Conservation (phyloP, 2,113 vertebrate species). For the Pelmatolapia mariae region DNA sequence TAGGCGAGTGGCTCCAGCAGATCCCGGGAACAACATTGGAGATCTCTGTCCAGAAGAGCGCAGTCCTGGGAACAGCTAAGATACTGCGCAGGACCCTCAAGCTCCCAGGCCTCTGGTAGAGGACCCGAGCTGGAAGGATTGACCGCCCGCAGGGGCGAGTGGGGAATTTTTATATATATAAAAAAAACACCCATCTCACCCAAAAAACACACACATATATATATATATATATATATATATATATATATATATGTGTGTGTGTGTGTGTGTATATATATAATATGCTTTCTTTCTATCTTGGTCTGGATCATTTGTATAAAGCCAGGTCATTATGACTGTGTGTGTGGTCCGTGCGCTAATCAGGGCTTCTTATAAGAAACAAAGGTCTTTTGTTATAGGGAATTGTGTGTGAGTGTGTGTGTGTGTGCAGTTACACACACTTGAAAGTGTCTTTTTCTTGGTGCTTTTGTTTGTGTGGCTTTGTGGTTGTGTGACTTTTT, state of each 20-base stretch:
- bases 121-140: too few relatives aligned
- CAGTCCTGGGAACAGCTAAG: too few relatives aligned
- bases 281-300: neutral
- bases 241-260: too few relatives aligned
- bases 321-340: neutral
- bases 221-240: fast-evolving
- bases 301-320: neutral
- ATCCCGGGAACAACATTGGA: too few relatives aligned
- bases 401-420: neutral
- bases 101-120: too few relatives aligned
- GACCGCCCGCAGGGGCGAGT: too few relatives aligned
- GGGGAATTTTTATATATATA: too few relatives aligned
- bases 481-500: neutral
- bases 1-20: too few relatives aligned
- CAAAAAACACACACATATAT: too few relatives aligned
- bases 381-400: constrained; percentile 42
- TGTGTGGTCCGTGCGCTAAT: constrained; percentile 35
- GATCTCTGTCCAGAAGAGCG: too few relatives aligned
- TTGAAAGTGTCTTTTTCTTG: neutral
- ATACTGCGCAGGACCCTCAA: too few relatives aligned
- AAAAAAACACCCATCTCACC: too few relatives aligned
- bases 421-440: neutral
- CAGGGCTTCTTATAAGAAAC: constrained; percentile 35
- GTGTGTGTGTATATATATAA: fast-evolving
- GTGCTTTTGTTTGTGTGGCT: neutral